These are phyloP conservation scores for Agrochola lota DNA, from an alignment of 2,888 invertebrate species.

Conservation along the genomic window DNA sequence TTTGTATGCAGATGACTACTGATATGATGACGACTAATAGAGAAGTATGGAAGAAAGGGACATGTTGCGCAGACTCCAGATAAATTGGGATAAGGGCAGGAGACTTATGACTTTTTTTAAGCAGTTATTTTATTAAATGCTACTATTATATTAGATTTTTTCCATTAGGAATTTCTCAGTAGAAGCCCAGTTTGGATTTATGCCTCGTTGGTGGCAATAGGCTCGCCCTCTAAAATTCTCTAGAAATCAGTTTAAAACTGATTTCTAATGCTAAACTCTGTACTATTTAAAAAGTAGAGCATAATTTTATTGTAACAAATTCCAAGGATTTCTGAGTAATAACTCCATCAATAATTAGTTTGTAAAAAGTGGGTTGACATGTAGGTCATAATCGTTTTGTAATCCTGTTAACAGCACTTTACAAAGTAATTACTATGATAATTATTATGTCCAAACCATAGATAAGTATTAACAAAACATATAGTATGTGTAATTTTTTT, in stretches of 20 bases:
- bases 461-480: neutral
- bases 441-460: neutral
- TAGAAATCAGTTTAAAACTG: too few species aligned
- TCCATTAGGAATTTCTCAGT: neutral
- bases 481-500: neutral
- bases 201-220: neutral
- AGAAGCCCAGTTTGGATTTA: neutral
- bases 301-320: neutral
- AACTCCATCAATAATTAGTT: constrained; percentile 30
- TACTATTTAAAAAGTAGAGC: neutral
- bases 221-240: neutral
- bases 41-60: too few species aligned
- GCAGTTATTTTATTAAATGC: neutral
- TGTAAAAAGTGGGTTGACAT: constrained; percentile 74
- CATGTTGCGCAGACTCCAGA: too few species aligned
- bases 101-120: too few species aligned
- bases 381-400: constrained; percentile 51
- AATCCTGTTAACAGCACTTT: constrained; percentile 13
- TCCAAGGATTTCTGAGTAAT: constrained; percentile 33
- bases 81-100: too few species aligned
- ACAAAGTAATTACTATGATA: constrained; percentile 10
- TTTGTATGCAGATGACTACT: too few species aligned
- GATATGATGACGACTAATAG: too few species aligned
- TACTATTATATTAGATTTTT: neutral
- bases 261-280: neutral